phyloP scores from a whole-genome alignment of 2,797 vertebrate genomes.

The Poeciliopsis gracilis region DNA sequence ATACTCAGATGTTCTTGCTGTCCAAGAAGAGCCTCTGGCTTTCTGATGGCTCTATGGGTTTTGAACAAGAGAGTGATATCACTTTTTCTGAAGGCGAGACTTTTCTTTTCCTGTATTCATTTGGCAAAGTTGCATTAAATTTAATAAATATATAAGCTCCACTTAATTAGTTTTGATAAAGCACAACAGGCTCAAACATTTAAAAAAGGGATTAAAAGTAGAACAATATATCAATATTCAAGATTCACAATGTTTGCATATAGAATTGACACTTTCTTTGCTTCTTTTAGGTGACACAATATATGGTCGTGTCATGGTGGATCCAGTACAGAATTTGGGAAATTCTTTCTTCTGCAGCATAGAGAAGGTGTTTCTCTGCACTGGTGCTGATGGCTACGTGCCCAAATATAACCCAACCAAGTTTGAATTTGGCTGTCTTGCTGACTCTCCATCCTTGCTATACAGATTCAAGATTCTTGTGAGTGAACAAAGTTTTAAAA shows the following conservation, averaged over 20 bases:
- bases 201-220: neutral
- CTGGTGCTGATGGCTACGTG: slow-evolving; percentile 92
- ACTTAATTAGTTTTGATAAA: neutral
- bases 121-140: neutral
- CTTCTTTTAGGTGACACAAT: slow-evolving; percentile 85
- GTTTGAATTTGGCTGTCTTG: slow-evolving; percentile 92
- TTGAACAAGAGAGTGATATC: slow-evolving; percentile 89
- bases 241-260: neutral
- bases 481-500: slow-evolving; percentile 57
- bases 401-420: slow-evolving; percentile 91
- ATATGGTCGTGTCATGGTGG: slow-evolving; percentile 95
- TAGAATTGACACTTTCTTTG: neutral
- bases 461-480: slow-evolving; percentile 95
- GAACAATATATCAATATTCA: neutral
- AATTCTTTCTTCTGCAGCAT: slow-evolving; percentile 94
- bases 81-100: slow-evolving; percentile 89
- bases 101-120: neutral
- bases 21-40: slow-evolving; percentile 91
- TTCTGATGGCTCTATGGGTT: slow-evolving; percentile 93
- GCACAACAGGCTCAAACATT: neutral
- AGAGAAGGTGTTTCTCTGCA: slow-evolving; percentile 95
- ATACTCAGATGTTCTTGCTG: slow-evolving; percentile 92
- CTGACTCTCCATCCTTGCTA: slow-evolving; percentile 90
- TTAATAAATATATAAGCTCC: too few relatives aligned
- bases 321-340: slow-evolving; percentile 95